phyloP scores from a whole-genome alignment of 2,113 vertebrate species.

The Solenodon paradoxus region DNA sequence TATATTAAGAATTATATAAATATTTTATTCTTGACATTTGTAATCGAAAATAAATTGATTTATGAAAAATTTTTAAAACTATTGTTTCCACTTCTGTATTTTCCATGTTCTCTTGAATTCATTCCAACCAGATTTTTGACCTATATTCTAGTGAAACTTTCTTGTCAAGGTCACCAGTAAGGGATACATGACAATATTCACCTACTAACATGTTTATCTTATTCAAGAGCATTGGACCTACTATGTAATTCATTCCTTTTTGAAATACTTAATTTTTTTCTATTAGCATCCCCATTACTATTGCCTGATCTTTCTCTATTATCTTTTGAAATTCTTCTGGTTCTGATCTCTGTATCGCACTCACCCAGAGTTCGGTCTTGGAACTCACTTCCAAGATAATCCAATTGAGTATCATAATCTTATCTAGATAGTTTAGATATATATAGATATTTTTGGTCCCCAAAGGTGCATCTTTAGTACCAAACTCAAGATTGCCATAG shows the following conservation, averaged over 20 bases:
- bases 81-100: neutral
- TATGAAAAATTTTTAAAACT: too few relatives aligned
- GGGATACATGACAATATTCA: neutral
- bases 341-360: neutral
- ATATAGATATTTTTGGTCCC: neutral
- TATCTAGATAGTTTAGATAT: neutral
- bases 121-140: neutral
- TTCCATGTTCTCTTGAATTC: neutral
- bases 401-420: neutral
- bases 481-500: neutral
- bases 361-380: neutral
- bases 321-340: neutral
- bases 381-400: neutral
- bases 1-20: constrained; percentile 86
- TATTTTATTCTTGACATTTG: constrained; percentile 87
- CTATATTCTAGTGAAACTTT: neutral
- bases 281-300: neutral
- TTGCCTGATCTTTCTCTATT: neutral
- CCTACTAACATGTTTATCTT: neutral
- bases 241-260: neutral
- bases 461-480: neutral
- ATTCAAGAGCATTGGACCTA: neutral
- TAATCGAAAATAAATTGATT: constrained; percentile 86
- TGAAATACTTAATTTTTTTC: neutral
- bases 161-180: neutral